Evolutionary conservation across 35 echinoderm and acorn worm species (phyloP), one percentile per base, ranked within the genome.

Genomic region (Nesometra sesokonis): DNA sequence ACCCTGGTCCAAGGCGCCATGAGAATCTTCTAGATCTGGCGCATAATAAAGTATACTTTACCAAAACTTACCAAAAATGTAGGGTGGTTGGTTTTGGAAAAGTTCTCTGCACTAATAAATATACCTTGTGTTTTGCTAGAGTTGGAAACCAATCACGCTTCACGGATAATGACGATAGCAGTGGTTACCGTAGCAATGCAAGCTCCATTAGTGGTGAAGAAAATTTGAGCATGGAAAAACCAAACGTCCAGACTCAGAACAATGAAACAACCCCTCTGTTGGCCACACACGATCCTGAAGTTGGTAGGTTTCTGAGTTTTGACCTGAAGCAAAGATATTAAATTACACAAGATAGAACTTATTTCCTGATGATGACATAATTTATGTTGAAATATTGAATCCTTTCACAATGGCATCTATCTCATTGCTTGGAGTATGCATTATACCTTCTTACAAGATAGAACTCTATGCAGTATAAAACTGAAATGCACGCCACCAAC

Each of bases 111-210:
- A 13, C 19, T n/a, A n/a, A n/a, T n/a, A n/a, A n/a, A n/a, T n/a
- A n/a, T n/a, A n/a, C n/a, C n/a, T n/a, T n/a, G n/a, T n/a, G n/a
- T 43, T 43, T 43, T 7, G 4, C 38, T 43, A 85, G 83, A 52
- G 83, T 85, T 57, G 83, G 83, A 52, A 34, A 85, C 40, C 83
- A 57, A 32, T 40, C 83, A 52, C n/a, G 52, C 21, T 67, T 17
- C 52, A 9, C 37, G 47, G 39, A 85, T 27, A 47, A 85, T 31
- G 31, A 46, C 4, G 83, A 85, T 0, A 46, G 43, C 83, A 40
- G 39, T 47, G n/a, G 43, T 40, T 84, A 84, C 36, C 83, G 83
- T 52, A 67, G 52, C 52, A 67, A 67, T 67, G 52, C 9, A 11
- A 19, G 11, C 52, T 67, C 52, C 2, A 9, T 67, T 19, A 67